Percentiles rank a stretch among this genome's conserved stretches.
Evolutionary conservation across 2,888 invertebrate species (phyloP).

Genomic region (Drosophila algonquin): DNA sequence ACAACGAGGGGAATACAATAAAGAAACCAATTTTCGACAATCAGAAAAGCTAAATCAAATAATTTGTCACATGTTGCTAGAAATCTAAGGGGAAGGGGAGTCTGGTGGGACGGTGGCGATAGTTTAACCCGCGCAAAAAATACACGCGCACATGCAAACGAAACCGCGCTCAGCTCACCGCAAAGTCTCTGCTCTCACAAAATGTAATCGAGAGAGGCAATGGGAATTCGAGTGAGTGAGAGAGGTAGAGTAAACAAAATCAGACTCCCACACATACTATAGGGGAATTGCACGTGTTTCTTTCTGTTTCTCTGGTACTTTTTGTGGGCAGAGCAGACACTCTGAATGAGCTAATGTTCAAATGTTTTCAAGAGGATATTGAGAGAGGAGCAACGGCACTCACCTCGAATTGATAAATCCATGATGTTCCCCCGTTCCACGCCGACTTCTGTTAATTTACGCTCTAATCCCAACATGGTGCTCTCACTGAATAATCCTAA

Average conservation of each 20-base stretch:
- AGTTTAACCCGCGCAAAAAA: slow-evolving; percentile 38
- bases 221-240: slow-evolving; percentile 14
- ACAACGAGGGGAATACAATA: not conserved
- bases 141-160: slow-evolving; percentile 20
- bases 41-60: slow-evolving; percentile 62
- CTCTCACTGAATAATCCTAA: slow-evolving; percentile 21
- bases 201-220: slow-evolving; percentile 6
- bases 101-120: not conserved
- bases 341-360: slow-evolving; percentile 24
- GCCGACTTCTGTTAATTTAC: not conserved
- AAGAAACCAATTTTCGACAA: slow-evolving; percentile 58
- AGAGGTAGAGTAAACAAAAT: slow-evolving; percentile 66
- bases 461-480: not conserved
- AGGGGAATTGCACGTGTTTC: slow-evolving; percentile 40
- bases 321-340: slow-evolving; percentile 14
- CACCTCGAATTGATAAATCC: slow-evolving; percentile 81
- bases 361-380: not conserved
- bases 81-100: slow-evolving; percentile 31
- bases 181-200: slow-evolving; percentile 16
- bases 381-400: slow-evolving; percentile 41
- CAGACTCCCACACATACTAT: slow-evolving; percentile 25
- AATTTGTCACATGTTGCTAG: slow-evolving; percentile 68
- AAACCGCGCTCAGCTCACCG: slow-evolving; percentile 23
- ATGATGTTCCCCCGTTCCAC: slow-evolving; percentile 69
- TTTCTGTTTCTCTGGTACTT: slow-evolving; percentile 8